phyloP scores from a whole-genome alignment of 2,113 vertebrate genomes.

The Nycticebus coucang region DNA sequence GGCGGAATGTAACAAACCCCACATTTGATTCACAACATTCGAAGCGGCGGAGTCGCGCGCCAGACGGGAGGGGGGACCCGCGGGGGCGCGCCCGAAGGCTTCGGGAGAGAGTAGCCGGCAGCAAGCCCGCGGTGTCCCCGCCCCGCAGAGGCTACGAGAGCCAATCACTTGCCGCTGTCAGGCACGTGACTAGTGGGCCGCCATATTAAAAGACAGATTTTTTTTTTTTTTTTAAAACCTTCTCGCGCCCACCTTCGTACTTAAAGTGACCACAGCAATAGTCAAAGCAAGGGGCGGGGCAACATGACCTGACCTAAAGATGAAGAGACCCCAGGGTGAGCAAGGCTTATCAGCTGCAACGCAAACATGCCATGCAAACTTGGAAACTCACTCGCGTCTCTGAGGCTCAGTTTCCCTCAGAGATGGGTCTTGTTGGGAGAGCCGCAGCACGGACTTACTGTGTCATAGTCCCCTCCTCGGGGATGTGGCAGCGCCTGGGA shows the following conservation, averaged over 20 bases:
- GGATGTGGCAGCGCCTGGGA: neutral
- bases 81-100: slow-evolving; percentile 63
- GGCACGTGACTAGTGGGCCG: slow-evolving; percentile 55
- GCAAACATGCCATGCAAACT: neutral
- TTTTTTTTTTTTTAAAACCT: neutral
- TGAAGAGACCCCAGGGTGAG: neutral
- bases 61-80: slow-evolving; percentile 76
- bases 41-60: slow-evolving; percentile 84
- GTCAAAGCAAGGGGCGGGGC: slow-evolving; percentile 47
- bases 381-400: neutral
- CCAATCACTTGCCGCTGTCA: slow-evolving; percentile 15
- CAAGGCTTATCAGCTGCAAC: neutral
- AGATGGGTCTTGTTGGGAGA: neutral
- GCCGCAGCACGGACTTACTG: slow-evolving; percentile 53
- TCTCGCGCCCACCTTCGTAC: neutral
- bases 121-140: neutral
- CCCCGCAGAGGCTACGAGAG: neutral
- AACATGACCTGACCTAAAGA: neutral
- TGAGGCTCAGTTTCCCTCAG: neutral
- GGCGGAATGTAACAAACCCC: slow-evolving; percentile 77
- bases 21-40: slow-evolving; percentile 86
- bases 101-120: slow-evolving; percentile 48
- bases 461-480: slow-evolving; percentile 52
- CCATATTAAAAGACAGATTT: slow-evolving; percentile 67
- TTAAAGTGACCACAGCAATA: slow-evolving; percentile 47